Evolutionary conservation across 2,888 invertebrate genomes (phyloP), one percentile per base, ranked within the genome.

Genomic region (Phania funesta): DNA sequence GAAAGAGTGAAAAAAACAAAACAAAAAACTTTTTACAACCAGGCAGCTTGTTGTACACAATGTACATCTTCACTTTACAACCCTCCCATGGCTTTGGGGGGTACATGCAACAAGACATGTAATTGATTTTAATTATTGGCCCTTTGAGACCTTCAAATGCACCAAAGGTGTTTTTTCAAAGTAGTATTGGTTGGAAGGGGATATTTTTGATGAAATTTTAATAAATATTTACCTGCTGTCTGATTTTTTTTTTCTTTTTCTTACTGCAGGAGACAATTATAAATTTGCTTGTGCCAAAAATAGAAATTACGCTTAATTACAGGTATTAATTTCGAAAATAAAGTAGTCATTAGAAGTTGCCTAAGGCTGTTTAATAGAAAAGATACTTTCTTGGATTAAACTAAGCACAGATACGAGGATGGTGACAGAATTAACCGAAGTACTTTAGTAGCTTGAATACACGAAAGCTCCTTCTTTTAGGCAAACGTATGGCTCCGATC

Each of bases 81-180:
- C 48, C 38, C 77, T 64, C 70, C 71, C 76, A 65, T 76, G 48
- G 67, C 73, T 73, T 65, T 24, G 52, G 71, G 81, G 29, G 67
- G 24, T 77, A 81, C 77, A 81, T 32, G 81, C 76, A 81, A 73
- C 77, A 67, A 35, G 68, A n/a, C 76, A 73, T 81, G 81, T 77
- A 81, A 81, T 81, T 81, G 81, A 77, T 81, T 81, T 77, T 81
- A 81, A 81, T 81, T 81, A 77, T 77, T 46, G 62, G 67, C 20
- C 50, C 41, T 29, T 13, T 22, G n/a, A 29, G 56, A 60, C n/a
- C 22, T 60, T 41, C 22, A 22, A 60, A 67, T 6, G 4, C 35
- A 56, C 35, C 13, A 48, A 67, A 67, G 24, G 24, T 48, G 32
- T 20, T 9, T 24, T n/a, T 22, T 9, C 24, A 38, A 26, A 20